Evolutionary conservation across 2,797 vertebrate genomes (phyloP).

Genomic region (Xyrichtys novacula): DNA sequence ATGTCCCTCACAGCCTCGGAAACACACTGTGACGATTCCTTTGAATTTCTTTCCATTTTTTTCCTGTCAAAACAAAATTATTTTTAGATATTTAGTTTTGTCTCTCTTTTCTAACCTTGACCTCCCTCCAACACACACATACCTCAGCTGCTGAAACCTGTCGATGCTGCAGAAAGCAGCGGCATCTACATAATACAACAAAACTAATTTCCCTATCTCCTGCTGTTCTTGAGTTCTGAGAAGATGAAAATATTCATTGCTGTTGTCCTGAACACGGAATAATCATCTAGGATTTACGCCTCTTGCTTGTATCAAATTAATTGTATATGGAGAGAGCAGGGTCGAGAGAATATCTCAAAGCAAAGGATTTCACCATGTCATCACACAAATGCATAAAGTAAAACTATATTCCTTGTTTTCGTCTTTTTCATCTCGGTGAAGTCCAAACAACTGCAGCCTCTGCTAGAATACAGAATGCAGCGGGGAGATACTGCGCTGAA

Average conservation of each 20-base stretch:
- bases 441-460: slow-evolving; percentile 43
- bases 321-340: slow-evolving; percentile 74
- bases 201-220: slow-evolving; percentile 79
- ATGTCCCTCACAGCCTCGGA: slow-evolving; percentile 36
- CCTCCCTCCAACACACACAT: background rate
- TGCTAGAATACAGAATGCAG: slow-evolving; percentile 30
- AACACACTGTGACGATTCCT: slow-evolving; percentile 20
- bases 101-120: slow-evolving; percentile 40
- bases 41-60: background rate
- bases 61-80: background rate
- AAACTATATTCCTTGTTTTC: slow-evolving; percentile 58
- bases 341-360: slow-evolving; percentile 72
- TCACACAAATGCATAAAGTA: slow-evolving; percentile 64
- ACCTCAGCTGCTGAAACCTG: slow-evolving; percentile 50
- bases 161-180: slow-evolving; percentile 66
- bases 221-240: slow-evolving; percentile 70
- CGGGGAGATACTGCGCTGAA: slow-evolving; percentile 28
- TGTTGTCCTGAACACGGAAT: slow-evolving; percentile 76
- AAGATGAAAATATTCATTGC: slow-evolving; percentile 77
- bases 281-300: slow-evolving; percentile 85
- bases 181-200: slow-evolving; percentile 80
- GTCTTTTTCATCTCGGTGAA: slow-evolving; percentile 48
- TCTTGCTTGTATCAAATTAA: slow-evolving; percentile 83
- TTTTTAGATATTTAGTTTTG: background rate
- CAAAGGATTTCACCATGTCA: slow-evolving; percentile 77